phyloP scores from a whole-genome alignment of 2,888 invertebrate genomes.

The Rhodophaea formosa region DNA sequence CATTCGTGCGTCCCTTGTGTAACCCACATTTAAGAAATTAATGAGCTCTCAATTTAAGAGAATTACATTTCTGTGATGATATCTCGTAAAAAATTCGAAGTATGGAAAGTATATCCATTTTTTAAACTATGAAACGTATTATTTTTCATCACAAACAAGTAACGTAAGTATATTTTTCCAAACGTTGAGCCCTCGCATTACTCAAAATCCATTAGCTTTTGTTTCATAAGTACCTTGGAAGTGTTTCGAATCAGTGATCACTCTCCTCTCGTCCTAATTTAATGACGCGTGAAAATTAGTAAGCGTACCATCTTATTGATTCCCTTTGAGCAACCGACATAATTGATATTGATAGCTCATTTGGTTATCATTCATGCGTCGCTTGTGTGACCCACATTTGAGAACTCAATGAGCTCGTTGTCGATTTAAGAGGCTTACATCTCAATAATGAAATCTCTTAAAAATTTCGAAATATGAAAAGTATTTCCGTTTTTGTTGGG shows the following conservation, averaged over 20 bases:
- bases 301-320: constrained; percentile 19
- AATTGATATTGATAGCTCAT: constrained; percentile 19
- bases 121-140: too few relatives aligned
- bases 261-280: constrained; percentile 19
- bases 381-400: background rate
- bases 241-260: constrained; percentile 19
- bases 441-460: too few relatives aligned
- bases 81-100: too few relatives aligned
- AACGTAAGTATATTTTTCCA: too few relatives aligned
- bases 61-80: too few relatives aligned
- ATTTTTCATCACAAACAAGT: too few relatives aligned
- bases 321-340: constrained; percentile 16
- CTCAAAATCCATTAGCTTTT: background rate
- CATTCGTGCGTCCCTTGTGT: constrained; percentile 27
- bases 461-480: too few relatives aligned
- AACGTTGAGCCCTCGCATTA: too few relatives aligned
- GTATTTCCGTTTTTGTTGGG: too few relatives aligned
- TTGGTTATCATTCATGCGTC: constrained; percentile 29
- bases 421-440: background rate
- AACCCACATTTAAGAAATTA: background rate
- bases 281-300: constrained; percentile 14
- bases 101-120: too few relatives aligned
- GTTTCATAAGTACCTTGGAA: background rate
- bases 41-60: background rate
- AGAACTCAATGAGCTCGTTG: background rate